Conservation (phyloP, 2,888 invertebrate species). For the Macrosiphum euphorbiae region DNA sequence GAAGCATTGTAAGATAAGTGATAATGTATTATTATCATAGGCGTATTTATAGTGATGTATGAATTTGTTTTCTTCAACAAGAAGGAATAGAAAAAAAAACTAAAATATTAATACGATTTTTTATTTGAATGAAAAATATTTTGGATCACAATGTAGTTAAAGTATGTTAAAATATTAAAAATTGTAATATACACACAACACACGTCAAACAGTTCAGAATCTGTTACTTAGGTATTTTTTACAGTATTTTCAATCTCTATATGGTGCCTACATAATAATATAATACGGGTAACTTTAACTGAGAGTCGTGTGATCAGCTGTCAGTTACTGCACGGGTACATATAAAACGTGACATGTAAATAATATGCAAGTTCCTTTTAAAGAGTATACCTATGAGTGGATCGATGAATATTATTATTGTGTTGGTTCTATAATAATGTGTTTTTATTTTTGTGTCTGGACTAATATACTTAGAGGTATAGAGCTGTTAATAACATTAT, state of each 20-base stretch:
- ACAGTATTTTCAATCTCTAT: not conserved
- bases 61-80: no score
- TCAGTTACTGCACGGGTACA: not conserved
- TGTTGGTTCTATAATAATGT: no score
- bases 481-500: no score
- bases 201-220: not conserved
- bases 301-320: not conserved
- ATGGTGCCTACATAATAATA: not conserved
- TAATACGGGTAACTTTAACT: not conserved
- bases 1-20: no score
- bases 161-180: not conserved
- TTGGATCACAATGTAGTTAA: not conserved
- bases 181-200: not conserved
- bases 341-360: not conserved
- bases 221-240: not conserved
- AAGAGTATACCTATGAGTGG: no score
- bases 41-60: no score
- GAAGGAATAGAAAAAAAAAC: no score
- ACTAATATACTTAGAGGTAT: no score
- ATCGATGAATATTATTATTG: no score
- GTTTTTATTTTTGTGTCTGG: not conserved
- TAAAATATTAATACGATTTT: no score
- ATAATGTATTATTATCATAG: no score
- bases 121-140: not conserved
- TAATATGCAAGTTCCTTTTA: not conserved